Conservation (phyloP, 37 sponge, comb jelly and placozoan species). For the Cladorhizidae sp. region DNA sequence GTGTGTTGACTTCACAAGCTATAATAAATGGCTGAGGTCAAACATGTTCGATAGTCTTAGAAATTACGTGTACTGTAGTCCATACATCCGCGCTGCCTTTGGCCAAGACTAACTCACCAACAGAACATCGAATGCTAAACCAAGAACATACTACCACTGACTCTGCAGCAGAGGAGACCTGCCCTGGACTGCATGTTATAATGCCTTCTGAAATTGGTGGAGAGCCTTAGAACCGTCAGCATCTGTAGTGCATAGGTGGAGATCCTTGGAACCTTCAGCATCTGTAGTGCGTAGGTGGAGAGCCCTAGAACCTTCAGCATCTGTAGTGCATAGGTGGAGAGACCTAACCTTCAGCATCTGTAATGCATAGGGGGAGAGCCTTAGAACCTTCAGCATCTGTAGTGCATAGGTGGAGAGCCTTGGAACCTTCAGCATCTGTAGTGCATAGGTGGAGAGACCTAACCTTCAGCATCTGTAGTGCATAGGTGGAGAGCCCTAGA, state of each 20-base stretch:
- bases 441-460: no score
- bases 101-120: conserved; percentile 26
- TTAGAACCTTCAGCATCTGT: no score
- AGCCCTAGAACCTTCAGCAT: no score
- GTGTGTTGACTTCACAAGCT: conserved; percentile 17
- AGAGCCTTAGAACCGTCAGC: no score
- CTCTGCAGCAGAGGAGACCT: conserved; percentile 15
- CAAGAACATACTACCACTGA: conserved; percentile 13
- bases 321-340: no score
- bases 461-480: no score
- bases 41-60: conserved; percentile 49
- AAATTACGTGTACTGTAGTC: conserved; percentile 28
- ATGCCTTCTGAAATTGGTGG: conserved; percentile 21
- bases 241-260: conserved; percentile 26
- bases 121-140: conserved; percentile 19
- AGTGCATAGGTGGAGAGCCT: no score
- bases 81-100: conserved; percentile 18
- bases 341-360: no score
- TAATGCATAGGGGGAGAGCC: no score
- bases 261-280: neutral
- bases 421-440: no score
- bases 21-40: conserved; percentile 51
- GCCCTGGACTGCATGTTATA: conserved; percentile 22
- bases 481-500: no score
- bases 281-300: no score